Evolutionary conservation across 1,140 invertebrate species (phyloP).

Genomic region (Aethina tumida): DNA sequence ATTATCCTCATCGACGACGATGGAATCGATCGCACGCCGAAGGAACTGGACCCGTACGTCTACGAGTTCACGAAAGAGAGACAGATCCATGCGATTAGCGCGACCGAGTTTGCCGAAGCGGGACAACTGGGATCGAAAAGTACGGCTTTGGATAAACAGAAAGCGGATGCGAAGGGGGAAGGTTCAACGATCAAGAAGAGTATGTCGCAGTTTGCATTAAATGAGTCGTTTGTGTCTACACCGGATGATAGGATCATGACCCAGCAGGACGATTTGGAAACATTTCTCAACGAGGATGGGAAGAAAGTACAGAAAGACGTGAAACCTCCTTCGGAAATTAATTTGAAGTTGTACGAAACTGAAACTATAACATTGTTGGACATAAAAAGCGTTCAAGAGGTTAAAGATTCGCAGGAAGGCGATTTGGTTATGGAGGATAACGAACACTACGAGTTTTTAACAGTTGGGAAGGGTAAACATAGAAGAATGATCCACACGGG

Average conservation of each 20-base stretch:
- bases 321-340: constrained; percentile 41
- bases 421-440: constrained; percentile 46
- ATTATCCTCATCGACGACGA: too few species aligned
- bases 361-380: constrained; percentile 54
- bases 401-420: constrained; percentile 46
- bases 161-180: background rate
- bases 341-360: constrained; percentile 53
- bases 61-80: constrained; percentile 19
- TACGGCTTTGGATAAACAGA: background rate
- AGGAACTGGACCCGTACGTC: constrained; percentile 19
- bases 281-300: too few species aligned
- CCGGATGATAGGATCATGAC: background rate
- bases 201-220: background rate
- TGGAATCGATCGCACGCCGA: constrained; percentile 27
- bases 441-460: constrained; percentile 52
- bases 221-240: background rate
- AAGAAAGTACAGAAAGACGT: constrained; percentile 13
- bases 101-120: background rate
- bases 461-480: constrained; percentile 47
- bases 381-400: constrained; percentile 48
- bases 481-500: constrained; percentile 51
- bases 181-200: background rate
- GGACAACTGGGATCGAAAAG: background rate
- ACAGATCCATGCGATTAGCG: constrained; percentile 7
- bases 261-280: too few species aligned